Evolutionary conservation across 2,888 invertebrate genomes (phyloP), one percentile per base, ranked within the genome.

Genomic region (Plagodis pulveraria): DNA sequence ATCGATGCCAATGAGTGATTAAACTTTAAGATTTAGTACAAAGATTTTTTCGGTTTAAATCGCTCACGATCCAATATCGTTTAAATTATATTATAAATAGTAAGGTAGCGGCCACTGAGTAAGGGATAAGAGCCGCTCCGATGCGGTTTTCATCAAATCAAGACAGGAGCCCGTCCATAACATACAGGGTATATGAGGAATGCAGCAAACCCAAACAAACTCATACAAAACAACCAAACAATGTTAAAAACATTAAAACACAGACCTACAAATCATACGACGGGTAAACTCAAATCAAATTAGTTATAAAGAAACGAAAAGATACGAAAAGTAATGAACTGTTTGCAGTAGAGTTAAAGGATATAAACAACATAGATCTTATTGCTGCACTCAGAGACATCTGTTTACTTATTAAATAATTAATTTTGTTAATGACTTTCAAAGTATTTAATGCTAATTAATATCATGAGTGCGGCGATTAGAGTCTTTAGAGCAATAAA

Each of bases 181-280:
- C 64, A 67, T 76, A 77, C 70, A 81, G 80, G 40, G 74, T 53
- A 53, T 42, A 58, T 79, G 83, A 73, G 75, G 76, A 79, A 84
- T 84, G 87, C 87, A 78, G 83, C 84, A 78, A 86, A 83, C 82
- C 84, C 83, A 83, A 82, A 80, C 76, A 77, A 78, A 77, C 76
- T 76, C 73, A 74, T 67, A 75, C 71, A 68, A 72, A 73, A 78
- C 69, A 71, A 69, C 49, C 53, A 50, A 58, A 58, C 54, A 74
- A 75, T 72, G 76, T 78, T 76, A 82, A 76, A 77, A 11, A 40
- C 59, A 80, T 76, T 81, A 76, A 77, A 11, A 40, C 59, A 80
- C 78, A 79, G 66, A 70, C 68, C 69, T 75, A 78, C 66, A 77
- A 80, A 76, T 73, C 67, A 80, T 78, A 80, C 71, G 66, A 81